phyloP scores from a whole-genome alignment of 2,113 vertebrate species.

The Picathartes gymnocephalus region DNA sequence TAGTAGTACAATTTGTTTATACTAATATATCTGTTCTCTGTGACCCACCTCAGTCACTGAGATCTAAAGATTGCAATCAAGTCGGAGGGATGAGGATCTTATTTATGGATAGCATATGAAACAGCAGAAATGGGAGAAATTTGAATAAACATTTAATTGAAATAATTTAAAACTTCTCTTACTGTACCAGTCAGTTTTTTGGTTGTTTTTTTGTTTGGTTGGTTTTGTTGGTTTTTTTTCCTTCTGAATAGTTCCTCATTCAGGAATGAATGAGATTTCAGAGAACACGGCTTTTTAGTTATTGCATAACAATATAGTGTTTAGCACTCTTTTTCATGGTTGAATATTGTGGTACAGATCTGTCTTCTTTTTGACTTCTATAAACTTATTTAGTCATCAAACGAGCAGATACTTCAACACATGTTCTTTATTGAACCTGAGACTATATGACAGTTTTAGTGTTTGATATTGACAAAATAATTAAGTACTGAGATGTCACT shows the following conservation, averaged over 20 bases:
- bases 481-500: not conserved
- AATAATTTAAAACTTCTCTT: not conserved
- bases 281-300: not conserved
- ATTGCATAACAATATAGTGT: not conserved
- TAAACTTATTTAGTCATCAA: not conserved
- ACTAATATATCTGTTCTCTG: not conserved
- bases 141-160: not conserved
- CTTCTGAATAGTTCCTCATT: not conserved
- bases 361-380: not conserved
- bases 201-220: not conserved
- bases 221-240: too few relatives aligned
- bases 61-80: not conserved
- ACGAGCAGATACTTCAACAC: not conserved
- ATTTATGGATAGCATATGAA: not conserved
- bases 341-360: not conserved
- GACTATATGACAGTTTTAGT: not conserved
- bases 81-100: not conserved
- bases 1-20: not conserved
- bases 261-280: not conserved
- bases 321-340: not conserved
- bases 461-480: not conserved
- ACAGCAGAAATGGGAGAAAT: not conserved
- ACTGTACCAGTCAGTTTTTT: not conserved
- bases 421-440: not conserved
- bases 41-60: not conserved